Base-by-base conservation (phyloP, 2,888 invertebrate species). In the Notodonta ziczac region DNA sequence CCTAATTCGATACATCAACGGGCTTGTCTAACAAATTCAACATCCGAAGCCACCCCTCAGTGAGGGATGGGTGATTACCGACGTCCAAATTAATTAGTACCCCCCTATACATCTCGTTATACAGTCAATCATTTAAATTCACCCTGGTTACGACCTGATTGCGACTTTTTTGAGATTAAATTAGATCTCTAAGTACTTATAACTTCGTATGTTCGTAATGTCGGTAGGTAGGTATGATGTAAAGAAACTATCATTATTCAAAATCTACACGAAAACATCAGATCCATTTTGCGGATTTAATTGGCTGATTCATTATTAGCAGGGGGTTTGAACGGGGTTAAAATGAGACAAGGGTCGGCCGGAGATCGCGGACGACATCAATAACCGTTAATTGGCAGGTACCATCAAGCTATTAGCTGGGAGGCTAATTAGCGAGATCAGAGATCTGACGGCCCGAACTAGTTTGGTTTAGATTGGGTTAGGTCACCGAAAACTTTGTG, bases 221-320 rank as follows among this genome's bases (percentile, higher is more conserved):
- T 7, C 9, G 8, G 13, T 44, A 44, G 44, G 4, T 44, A 44
- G 6, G 4, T 6, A 10, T 44, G 9, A 44, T 13, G 24, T n/a
- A 48, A n/a, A 48, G 6, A n/a, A 48, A 48, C 48, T 48, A 48
- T 5, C n/a, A 48, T 48, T 14, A 5, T 48, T 48, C 12, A 42
- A 42, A 42, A 42, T 42, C 42, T 10, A 10, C 42, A 10, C 42
- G 14, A n/a, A 48, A 48, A 48, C 82, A 86, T 85, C 79, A 76
- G 75, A 51, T 59, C 69, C 73, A 76, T 77, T 76, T 62, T 73
- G 77, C 70, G 78, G 80, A 85, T 86, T 84, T 90, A 92, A 93
- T 92, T 90, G 89, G 85, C 88, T 92, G 90, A 91, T 92, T 89
- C 92, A 93, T 92, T 91, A 92, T 93, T 91, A 91, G 85, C 82